Evolutionary conservation across 2,113 vertebrate species (phyloP).

Genomic region (Lamprologus lemairii): DNA sequence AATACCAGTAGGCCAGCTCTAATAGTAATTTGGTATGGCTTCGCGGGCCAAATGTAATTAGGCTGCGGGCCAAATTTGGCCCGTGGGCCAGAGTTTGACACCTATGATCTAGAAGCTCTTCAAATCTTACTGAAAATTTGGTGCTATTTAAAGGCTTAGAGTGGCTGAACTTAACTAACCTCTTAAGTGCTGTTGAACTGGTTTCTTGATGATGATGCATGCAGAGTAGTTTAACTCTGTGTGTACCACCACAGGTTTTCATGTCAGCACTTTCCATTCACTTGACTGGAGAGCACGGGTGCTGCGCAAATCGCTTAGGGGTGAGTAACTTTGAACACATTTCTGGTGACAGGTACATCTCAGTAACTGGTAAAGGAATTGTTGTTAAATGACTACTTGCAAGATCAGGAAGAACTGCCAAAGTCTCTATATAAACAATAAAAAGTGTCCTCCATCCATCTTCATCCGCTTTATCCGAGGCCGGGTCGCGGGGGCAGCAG

Average conservation of each 20-base stretch:
- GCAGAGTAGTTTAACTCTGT: background rate
- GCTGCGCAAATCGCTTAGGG: constrained; percentile 69
- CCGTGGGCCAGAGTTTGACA: too few relatives aligned
- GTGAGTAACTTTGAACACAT: constrained; percentile 43
- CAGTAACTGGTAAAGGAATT: background rate
- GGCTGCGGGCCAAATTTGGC: too few relatives aligned
- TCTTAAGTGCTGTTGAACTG: background rate
- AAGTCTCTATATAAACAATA: background rate
- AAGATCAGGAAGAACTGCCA: background rate
- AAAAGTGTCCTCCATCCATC: background rate
- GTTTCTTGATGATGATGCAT: background rate
- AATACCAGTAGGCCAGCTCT: too few relatives aligned
- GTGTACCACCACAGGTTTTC: constrained; percentile 51
- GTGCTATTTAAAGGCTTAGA: background rate
- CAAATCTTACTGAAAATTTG: background rate
- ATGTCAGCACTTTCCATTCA: constrained; percentile 69
- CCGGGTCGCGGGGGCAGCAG: too few relatives aligned
- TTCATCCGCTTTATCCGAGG: too few relatives aligned
- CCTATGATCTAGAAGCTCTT: background rate
- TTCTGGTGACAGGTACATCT: background rate
- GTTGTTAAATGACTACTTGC: background rate
- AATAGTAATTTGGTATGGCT: too few relatives aligned
- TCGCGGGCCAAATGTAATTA: too few relatives aligned
- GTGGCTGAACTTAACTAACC: background rate
- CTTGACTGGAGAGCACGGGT: constrained; percentile 50